Percentiles rank a stretch among this genome's conserved stretches.
Evolutionary conservation across 2,797 vertebrate genomes (phyloP).

Genomic region (Aeoliscus strigatus): DNA sequence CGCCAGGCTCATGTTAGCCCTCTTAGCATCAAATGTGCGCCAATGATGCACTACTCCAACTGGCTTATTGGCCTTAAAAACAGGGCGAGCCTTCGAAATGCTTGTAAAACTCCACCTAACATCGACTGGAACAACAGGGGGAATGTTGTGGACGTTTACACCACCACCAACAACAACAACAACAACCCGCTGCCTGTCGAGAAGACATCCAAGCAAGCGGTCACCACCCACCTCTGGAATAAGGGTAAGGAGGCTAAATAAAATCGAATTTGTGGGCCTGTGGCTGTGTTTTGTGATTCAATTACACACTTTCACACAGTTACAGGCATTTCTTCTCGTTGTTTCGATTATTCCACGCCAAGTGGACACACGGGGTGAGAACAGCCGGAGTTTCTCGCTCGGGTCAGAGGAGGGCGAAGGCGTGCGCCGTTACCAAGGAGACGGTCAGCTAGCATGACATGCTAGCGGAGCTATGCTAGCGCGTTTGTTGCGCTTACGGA

Average conservation of each 20-base stretch:
- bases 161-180: too few relatives aligned
- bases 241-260: slow-evolving; percentile 50
- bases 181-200: slow-evolving; percentile 38
- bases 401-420: slow-evolving; percentile 74
- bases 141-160: slow-evolving; percentile 37
- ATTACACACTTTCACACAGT: neutral
- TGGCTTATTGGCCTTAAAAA: slow-evolving; percentile 72
- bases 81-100: slow-evolving; percentile 64
- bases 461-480: slow-evolving; percentile 48
- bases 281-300: slow-evolving; percentile 3
- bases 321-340: neutral
- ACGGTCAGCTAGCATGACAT: slow-evolving; percentile 81
- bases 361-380: neutral
- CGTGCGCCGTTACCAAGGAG: slow-evolving; percentile 85
- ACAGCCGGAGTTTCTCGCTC: slow-evolving; percentile 40
- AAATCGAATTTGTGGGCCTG: slow-evolving; percentile 30
- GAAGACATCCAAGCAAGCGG: slow-evolving; percentile 37
- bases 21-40: slow-evolving; percentile 26
- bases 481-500: neutral
- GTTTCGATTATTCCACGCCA: too few relatives aligned
- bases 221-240: slow-evolving; percentile 53
- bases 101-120: slow-evolving; percentile 46
- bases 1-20: slow-evolving; percentile 29
- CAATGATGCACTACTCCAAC: slow-evolving; percentile 71
- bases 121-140: slow-evolving; percentile 50